A percentile compares a stretch with the other conserved stretches of the same genome.
Evolutionary conservation across 2,113 vertebrate genomes (phyloP).

Genomic region (Amazona vittata): DNA sequence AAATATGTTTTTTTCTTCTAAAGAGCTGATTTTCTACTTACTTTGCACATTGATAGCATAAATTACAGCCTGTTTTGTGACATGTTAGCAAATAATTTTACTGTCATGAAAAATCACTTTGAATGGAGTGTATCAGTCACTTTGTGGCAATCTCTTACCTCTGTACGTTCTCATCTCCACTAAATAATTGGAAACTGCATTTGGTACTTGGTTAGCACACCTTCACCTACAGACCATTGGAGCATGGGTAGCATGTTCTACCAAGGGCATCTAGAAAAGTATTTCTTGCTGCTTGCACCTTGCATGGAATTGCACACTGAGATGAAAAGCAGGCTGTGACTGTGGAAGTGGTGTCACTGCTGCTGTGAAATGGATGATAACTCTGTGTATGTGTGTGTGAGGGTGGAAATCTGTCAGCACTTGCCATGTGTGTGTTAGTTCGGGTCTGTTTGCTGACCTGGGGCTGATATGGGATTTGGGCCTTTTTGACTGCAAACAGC

Average conservation of each 20-base stretch:
- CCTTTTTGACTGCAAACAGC: not conserved
- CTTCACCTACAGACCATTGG: not conserved
- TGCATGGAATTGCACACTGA: not conserved
- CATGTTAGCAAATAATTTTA: conserved; percentile 66
- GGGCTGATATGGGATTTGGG: not conserved
- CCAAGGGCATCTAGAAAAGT: not conserved
- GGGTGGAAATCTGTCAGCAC: not conserved
- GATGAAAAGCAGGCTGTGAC: not conserved
- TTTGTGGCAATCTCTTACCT: conserved; percentile 33
- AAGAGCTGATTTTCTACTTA: conserved; percentile 60
- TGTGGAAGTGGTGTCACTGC: not conserved
- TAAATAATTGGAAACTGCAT: not conserved
- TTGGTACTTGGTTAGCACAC: not conserved
- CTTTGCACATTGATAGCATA: conserved; percentile 58
- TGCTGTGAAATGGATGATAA: not conserved
- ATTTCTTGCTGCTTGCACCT: not conserved
- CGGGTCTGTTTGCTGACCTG: not conserved
- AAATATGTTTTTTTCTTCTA: conserved; percentile 18
- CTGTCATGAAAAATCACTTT: conserved; percentile 63
- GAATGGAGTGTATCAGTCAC: conserved; percentile 57
- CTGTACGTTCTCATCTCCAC: not conserved
- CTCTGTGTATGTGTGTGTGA: not conserved
- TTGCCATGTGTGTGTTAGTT: not conserved
- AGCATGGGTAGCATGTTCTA: not conserved
- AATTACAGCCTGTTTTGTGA: conserved; percentile 71